Conservation (phyloP, 92 coral and sea anemone species). For the Chrysogorgia sp. region DNA sequence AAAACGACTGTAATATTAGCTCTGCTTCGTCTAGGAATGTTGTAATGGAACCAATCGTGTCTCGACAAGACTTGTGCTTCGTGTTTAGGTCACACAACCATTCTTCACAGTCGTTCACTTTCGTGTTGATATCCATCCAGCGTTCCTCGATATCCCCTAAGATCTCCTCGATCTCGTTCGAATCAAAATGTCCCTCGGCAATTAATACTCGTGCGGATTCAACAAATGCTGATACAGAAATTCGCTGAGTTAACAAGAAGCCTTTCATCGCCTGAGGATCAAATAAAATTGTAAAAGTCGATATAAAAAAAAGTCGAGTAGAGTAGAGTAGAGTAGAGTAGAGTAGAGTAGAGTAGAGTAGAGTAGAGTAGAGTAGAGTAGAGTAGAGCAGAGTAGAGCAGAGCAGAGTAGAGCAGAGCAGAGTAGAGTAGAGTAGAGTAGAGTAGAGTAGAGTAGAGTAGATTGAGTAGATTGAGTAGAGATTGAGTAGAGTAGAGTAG, state of each 20-base stretch:
- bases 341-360: no score
- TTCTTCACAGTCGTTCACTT: slow-evolving; percentile 81
- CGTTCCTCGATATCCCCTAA: slow-evolving; percentile 81
- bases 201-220: slow-evolving; percentile 74
- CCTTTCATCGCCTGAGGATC: slow-evolving; percentile 93
- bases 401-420: not conserved
- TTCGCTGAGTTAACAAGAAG: slow-evolving; percentile 82
- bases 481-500: no score
- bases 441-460: not conserved
- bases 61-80: slow-evolving; percentile 67
- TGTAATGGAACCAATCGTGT: slow-evolving; percentile 64
- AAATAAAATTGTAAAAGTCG: not conserved
- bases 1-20: slow-evolving; percentile 49
- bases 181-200: slow-evolving; percentile 81
- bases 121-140: slow-evolving; percentile 76
- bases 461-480: no score
- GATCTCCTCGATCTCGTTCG: slow-evolving; percentile 82
- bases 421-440: no score
- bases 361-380: not conserved
- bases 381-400: no score
- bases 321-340: no score
- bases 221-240: slow-evolving; percentile 72
- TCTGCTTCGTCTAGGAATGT: slow-evolving; percentile 76
- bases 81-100: slow-evolving; percentile 68
- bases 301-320: not conserved